Evolutionary conservation across 2,113 vertebrate species (phyloP).

Genomic region (Anthoscopus minutus): DNA sequence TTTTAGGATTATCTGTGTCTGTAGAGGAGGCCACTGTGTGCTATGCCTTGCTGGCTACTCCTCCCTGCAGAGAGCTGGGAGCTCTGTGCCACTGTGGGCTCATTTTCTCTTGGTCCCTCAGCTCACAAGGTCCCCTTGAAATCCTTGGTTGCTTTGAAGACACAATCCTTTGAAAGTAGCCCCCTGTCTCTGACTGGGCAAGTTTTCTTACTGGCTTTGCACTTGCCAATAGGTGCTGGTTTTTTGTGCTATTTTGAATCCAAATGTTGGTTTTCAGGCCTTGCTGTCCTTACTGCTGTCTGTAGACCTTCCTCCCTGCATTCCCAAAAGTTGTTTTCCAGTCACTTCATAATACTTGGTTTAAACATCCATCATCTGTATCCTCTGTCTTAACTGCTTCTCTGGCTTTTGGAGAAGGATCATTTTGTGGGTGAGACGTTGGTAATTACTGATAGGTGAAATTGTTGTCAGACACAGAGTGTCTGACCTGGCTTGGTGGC

Average conservation of each 20-base stretch:
- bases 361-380: background rate
- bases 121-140: background rate
- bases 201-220: background rate
- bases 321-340: background rate
- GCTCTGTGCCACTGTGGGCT: background rate
- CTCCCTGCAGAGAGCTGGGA: background rate
- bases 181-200: accelerated
- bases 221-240: background rate
- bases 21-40: background rate
- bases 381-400: background rate
- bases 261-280: background rate
- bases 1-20: background rate
- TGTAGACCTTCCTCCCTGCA: background rate
- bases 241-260: background rate
- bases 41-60: accelerated
- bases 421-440: background rate
- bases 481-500: background rate
- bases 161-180: background rate
- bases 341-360: background rate
- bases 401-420: background rate
- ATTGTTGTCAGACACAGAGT: background rate
- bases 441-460: background rate
- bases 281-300: background rate
- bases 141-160: background rate
- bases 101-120: background rate